Base-by-base conservation (phyloP, 1,140 invertebrate genomes). In the Limonius californicus region DNA sequence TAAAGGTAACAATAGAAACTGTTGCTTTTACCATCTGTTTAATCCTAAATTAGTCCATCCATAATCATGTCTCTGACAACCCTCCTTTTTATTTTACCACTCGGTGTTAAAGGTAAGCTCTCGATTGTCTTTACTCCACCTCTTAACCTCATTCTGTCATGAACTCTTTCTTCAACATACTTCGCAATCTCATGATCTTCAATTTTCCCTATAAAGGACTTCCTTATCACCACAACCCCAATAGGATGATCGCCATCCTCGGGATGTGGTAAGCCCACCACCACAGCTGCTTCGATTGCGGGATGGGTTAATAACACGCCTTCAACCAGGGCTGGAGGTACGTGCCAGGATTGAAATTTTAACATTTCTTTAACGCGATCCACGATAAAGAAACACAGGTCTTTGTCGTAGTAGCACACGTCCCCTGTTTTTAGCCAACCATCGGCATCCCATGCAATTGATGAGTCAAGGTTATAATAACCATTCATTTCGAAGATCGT, bases 361-460 rank as follows among this genome's bases (percentile, higher is more conserved):
- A 91, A 87, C 15, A 91, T 77, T 72, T 90, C 88, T 64, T 90
- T 92, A n/a, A 89, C 68, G 42, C 90, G 76, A 67, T 90, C 90
- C 0, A 88, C 83, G 65, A 90, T 83, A 66, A 78, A 88, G 63
- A 89, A 81, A 61, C 78, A 85, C 2, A 80, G 78, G 9, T 87
- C 77, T n/a, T 86, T 77, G 59, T 90, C 86, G 56, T 84, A 83
- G 68, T 84, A 87, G 6, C 84, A 83, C 53, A 91, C 73, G 72
- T 91, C 89, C 6, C 89, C 89, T 14, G 88, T 87, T 63, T 86
- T 84, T 7, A 89, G 75, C 83, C 85, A 92, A 7, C 89, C 87
- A 27, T 86, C 83, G 53, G 83, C 72, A 55, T 83, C 79, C 59
- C 80, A 80, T 2, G 74, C 69, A 16, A 57, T 54, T 1, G 63